phyloP scores from a whole-genome alignment of 2,797 vertebrate species.

The Falco novaeseelandiae region DNA sequence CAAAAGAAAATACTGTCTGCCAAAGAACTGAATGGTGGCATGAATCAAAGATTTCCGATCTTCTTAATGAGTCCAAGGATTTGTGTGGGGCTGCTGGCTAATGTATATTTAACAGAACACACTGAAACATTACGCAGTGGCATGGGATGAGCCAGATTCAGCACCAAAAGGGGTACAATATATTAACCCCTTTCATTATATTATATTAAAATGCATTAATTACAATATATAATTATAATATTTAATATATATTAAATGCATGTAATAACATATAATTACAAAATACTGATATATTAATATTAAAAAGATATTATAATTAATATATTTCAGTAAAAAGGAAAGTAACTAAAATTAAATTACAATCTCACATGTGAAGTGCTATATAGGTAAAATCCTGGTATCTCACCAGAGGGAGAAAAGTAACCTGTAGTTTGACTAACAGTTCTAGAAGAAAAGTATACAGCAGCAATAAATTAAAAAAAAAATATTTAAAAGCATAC shows the following conservation, averaged over 20 bases:
- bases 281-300: too few species aligned
- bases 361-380: not conserved
- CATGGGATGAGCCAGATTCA: not conserved
- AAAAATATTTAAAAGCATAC: not conserved
- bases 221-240: too few species aligned
- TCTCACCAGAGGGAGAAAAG: not conserved
- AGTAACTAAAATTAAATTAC: not conserved
- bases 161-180: not conserved
- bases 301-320: too few species aligned
- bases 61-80: not conserved
- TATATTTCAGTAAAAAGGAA: not conserved
- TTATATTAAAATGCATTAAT: too few species aligned
- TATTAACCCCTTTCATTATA: not conserved
- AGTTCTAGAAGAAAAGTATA: not conserved
- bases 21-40: not conserved
- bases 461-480: not conserved
- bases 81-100: not conserved
- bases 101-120: not conserved
- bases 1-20: not conserved
- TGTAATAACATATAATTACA: too few species aligned
- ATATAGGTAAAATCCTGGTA: not conserved
- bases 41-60: accelerated
- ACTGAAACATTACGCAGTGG: not conserved
- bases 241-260: too few species aligned
- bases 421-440: not conserved